Evolutionary conservation across 2,888 invertebrate genomes (phyloP).

Genomic region (Apomyelois bistriatella): DNA sequence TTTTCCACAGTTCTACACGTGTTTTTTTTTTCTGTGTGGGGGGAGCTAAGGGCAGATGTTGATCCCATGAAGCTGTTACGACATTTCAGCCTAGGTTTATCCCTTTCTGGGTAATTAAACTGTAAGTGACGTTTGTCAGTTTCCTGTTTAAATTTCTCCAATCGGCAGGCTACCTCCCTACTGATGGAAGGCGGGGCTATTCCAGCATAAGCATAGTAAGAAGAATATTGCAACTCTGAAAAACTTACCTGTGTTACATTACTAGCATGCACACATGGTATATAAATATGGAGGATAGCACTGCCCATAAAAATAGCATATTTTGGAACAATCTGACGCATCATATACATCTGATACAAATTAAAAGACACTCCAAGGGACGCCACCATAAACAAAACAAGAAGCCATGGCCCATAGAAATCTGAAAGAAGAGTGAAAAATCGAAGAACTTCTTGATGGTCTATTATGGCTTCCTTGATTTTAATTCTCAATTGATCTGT

Average conservation of each 20-base stretch:
- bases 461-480: constrained; percentile 43
- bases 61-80: no score
- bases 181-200: no score
- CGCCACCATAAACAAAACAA: constrained; percentile 47
- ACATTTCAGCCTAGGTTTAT: no score
- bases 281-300: constrained; percentile 48
- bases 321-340: constrained; percentile 42
- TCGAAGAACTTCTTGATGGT: constrained; percentile 48
- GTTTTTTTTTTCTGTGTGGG: no score
- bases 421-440: constrained; percentile 46
- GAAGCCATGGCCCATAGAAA: constrained; percentile 54
- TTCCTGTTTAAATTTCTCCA: no score
- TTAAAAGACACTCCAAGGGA: constrained; percentile 52
- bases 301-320: constrained; percentile 45
- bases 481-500: constrained; percentile 32
- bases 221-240: no score
- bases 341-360: constrained; percentile 48
- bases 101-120: no score
- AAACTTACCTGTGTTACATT: constrained; percentile 47
- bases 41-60: no score
- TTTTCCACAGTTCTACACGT: no score
- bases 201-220: no score
- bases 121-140: no score
- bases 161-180: no score
- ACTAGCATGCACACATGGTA: constrained; percentile 54